A percentile compares a stretch with the other conserved stretches of the same genome.
Conservation (phyloP, 23 tunicate genomes). For the Oikopleura albicans region DNA sequence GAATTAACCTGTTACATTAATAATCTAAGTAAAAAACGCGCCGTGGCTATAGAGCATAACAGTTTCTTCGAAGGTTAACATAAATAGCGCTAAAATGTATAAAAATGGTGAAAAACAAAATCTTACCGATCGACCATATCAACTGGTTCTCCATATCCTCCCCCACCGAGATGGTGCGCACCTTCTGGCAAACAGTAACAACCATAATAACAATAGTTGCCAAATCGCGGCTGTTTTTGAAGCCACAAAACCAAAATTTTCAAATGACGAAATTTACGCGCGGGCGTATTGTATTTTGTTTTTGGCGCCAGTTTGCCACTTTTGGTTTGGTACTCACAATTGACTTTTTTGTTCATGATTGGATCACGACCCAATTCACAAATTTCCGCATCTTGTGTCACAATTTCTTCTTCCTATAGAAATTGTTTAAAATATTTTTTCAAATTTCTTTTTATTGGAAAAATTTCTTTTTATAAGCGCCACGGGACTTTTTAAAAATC, state of each 20-base stretch:
- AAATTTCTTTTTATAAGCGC: too few species aligned
- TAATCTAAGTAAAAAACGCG: too few species aligned
- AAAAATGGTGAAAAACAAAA: background rate
- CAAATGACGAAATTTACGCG: background rate
- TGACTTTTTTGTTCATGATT: background rate
- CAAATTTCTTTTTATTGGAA: too few species aligned
- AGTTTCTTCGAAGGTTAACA: too few species aligned
- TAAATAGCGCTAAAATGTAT: too few species aligned
- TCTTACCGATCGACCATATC: background rate
- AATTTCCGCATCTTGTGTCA: background rate
- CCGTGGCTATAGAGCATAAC: too few species aligned
- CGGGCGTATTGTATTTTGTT: background rate
- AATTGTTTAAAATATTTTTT: too few species aligned
- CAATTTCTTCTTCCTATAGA: background rate
- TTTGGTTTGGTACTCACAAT: background rate
- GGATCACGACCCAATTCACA: background rate
- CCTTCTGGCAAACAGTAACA: background rate
- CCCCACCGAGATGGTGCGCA: background rate
- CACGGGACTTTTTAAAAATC: too few species aligned
- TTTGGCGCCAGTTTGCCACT: background rate
- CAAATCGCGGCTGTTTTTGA: background rate
- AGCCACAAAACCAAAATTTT: background rate
- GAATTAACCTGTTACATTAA: too few species aligned
- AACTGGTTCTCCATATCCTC: background rate
- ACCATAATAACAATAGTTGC: background rate